Evolutionary conservation across 1,140 invertebrate genomes (phyloP).

Genomic region (Trachymyrmex cornetzi): DNA sequence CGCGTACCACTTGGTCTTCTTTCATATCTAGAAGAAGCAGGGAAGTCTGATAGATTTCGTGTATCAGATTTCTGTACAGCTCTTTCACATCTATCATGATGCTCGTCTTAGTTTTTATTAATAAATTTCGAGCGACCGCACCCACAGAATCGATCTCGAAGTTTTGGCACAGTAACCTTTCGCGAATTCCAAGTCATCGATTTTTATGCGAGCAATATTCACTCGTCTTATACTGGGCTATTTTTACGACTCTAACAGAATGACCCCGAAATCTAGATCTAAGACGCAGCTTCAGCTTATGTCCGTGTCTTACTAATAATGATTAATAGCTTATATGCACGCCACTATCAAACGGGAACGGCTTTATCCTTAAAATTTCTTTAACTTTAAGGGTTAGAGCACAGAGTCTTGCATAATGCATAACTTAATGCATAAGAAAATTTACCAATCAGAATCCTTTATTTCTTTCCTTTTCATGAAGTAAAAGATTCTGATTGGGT

Average conservation of each 20-base stretch:
- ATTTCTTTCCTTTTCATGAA: too few relatives aligned
- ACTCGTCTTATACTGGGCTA: conserved; percentile 10
- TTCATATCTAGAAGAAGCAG: background rate
- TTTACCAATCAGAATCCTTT: too few relatives aligned
- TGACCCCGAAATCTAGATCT: conserved; percentile 55
- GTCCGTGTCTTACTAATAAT: conserved; percentile 32
- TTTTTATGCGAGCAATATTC: conserved; percentile 44
- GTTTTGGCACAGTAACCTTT: conserved; percentile 48
- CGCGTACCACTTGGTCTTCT: background rate
- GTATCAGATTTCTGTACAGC: background rate
- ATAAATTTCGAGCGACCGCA: conserved; percentile 31
- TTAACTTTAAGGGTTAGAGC: background rate
- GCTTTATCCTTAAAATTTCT: conserved; percentile 11
- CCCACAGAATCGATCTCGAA: conserved; percentile 17
- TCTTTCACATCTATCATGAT: background rate
- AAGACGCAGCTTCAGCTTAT: conserved; percentile 48
- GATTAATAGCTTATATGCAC: conserved; percentile 58
- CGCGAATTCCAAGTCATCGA: conserved; percentile 34
- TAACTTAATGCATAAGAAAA: too few relatives aligned
- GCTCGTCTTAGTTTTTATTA: background rate
- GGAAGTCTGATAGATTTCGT: background rate
- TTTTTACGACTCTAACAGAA: conserved; percentile 30
- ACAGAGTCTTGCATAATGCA: too few relatives aligned
- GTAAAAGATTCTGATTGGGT: too few relatives aligned
- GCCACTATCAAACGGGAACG: conserved; percentile 24